These are phyloP conservation scores for Hemitrygon akajei DNA, from an alignment of 2,797 vertebrate genomes.

Conservation along the genomic window DNA sequence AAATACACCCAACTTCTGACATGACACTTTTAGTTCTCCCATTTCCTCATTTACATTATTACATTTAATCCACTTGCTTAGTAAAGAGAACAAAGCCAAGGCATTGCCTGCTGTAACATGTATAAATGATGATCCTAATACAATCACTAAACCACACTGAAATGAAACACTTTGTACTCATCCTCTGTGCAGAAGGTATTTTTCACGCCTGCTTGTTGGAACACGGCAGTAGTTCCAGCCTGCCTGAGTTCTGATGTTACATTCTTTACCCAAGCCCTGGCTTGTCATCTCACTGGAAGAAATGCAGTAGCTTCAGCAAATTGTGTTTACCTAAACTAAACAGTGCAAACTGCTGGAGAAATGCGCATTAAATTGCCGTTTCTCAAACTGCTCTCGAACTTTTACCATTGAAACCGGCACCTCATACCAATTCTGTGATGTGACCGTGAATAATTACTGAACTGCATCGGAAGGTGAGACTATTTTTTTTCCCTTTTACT, in stretches of 20 bases:
- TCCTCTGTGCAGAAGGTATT: neutral
- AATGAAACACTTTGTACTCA: neutral
- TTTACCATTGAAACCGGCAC: neutral
- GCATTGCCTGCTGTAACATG: neutral
- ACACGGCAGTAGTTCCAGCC: no score
- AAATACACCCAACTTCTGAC: neutral
- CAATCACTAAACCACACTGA: neutral
- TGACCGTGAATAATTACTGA: neutral
- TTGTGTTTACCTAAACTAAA: neutral
- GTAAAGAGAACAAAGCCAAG: neutral
- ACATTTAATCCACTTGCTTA: neutral
- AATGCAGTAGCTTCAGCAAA: neutral
- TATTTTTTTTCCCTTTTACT: neutral
- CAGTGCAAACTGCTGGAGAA: neutral
- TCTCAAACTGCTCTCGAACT: neutral
- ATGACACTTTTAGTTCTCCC: neutral
- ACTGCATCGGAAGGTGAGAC: constrained; percentile 20
- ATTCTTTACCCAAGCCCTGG: neutral
- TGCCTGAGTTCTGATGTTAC: neutral
- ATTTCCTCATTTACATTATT: neutral
- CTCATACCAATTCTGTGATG: neutral
- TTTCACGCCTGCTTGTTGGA: no score
- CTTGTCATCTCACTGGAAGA: neutral
- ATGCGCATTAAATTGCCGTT: neutral
- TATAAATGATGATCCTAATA: neutral